Percentiles rank a stretch among this genome's conserved stretches.
Evolutionary conservation across 1,140 invertebrate species (phyloP).

Genomic region (Atopsyche davidsoni): DNA sequence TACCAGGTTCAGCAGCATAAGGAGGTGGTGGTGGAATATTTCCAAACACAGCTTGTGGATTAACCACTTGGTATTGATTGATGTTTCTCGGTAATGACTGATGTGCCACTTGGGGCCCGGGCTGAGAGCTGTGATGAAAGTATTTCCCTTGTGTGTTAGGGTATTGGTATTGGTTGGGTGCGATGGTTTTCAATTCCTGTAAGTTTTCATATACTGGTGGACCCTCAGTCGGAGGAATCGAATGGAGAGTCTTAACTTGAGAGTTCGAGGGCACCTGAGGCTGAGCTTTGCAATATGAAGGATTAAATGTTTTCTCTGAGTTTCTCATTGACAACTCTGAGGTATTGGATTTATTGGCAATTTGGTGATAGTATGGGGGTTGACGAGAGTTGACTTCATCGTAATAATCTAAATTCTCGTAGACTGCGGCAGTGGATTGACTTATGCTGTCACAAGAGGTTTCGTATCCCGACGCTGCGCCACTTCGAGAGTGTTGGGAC

Average conservation of each 20-base stretch:
- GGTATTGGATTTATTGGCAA: conserved; percentile 38
- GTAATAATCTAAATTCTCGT: conserved; percentile 79
- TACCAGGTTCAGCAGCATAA: conserved; percentile 29
- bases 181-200: conserved; percentile 34
- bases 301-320: conserved; percentile 18
- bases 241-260: conserved; percentile 46
- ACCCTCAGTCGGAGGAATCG: conserved; percentile 41
- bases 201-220: conserved; percentile 68
- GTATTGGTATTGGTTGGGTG: conserved; percentile 13
- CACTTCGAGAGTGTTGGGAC: conserved; percentile 57
- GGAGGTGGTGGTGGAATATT: no score
- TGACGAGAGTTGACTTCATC: conserved; percentile 45
- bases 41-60: no score
- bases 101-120: conserved; percentile 11
- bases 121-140: not conserved
- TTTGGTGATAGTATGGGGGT: conserved; percentile 58
- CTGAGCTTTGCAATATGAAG: conserved; percentile 49
- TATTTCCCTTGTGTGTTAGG: not conserved
- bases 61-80: no score
- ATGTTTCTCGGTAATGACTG: no score
- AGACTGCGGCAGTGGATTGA: conserved; percentile 56
- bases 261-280: conserved; percentile 61
- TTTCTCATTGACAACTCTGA: conserved; percentile 13
- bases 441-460: conserved; percentile 39
- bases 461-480: conserved; percentile 47